Evolutionary conservation across 1,140 invertebrate species (phyloP).

Genomic region (Physella acuta): DNA sequence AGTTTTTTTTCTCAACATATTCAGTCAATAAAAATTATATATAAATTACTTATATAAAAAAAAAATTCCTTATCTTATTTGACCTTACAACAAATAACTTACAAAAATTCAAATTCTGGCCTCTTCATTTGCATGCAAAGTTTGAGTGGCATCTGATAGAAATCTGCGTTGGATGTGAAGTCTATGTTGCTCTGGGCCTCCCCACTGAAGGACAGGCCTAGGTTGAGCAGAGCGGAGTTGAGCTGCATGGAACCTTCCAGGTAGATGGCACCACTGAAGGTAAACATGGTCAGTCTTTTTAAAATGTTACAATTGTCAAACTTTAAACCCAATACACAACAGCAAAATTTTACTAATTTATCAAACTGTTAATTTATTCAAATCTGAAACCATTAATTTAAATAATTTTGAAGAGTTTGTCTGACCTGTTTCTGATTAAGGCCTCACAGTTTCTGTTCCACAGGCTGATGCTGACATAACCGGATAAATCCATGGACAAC

Average conservation of each 20-base stretch:
- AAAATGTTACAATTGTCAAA: too few species aligned
- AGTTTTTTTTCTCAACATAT: not conserved
- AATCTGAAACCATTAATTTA: not conserved
- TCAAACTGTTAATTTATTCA: not conserved
- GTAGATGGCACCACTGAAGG: constrained; percentile 71
- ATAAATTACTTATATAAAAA: constrained; percentile 9
- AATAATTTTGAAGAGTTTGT: too few species aligned
- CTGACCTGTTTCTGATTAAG: constrained; percentile 65
- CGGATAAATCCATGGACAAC: constrained; percentile 80
- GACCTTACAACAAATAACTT: constrained; percentile 39
- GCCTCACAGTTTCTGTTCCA: constrained; percentile 86
- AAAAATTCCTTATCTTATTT: not conserved
- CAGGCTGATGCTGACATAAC: constrained; percentile 79
- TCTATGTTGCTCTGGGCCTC: constrained; percentile 74
- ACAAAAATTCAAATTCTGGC: constrained; percentile 71
- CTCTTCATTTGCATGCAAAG: constrained; percentile 80
- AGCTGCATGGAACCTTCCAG: constrained; percentile 71
- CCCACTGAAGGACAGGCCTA: constrained; percentile 72
- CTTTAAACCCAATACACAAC: too few species aligned
- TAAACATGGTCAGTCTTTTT: too few species aligned
- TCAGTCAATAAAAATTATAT: not conserved
- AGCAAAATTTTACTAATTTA: too few species aligned
- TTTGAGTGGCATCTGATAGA: constrained; percentile 72
- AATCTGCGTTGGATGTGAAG: constrained; percentile 78
- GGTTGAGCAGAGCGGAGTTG: constrained; percentile 70